A percentile compares a stretch with the other conserved stretches of the same genome.
These are phyloP conservation scores for Equus przewalskii DNA, from an alignment of 2,113 vertebrate species.

Conservation along the genomic window DNA sequence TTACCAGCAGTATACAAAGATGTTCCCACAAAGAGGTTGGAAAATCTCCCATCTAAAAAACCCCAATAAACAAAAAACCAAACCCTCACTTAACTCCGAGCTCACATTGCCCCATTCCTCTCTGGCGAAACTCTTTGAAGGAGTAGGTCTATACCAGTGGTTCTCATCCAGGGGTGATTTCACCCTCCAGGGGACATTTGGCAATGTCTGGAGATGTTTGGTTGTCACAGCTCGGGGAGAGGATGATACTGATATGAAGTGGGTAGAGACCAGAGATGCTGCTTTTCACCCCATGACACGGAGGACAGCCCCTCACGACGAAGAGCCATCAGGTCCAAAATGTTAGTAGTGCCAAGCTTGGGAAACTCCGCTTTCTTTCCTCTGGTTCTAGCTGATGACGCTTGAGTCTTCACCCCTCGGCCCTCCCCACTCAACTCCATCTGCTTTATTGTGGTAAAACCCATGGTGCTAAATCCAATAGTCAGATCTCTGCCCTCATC, in stretches of 20 bases:
- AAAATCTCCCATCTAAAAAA: neutral
- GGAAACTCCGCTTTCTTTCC: neutral
- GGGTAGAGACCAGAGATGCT: neutral
- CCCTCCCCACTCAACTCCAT: too few species aligned
- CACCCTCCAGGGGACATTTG: neutral
- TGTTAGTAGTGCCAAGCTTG: neutral
- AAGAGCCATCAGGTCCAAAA: neutral
- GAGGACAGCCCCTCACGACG: neutral
- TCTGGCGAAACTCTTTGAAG: neutral
- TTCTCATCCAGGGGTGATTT: neutral
- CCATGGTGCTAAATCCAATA: neutral
- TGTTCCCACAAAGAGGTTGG: neutral
- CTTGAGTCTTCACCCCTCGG: rapidly evolving
- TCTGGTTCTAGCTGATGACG: neutral
- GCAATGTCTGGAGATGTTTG: neutral
- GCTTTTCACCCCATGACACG: too few species aligned
- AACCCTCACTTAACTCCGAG: neutral
- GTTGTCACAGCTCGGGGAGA: neutral
- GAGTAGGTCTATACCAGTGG: neutral
- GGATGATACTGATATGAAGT: neutral
- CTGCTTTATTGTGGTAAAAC: neutral
- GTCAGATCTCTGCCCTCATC: neutral
- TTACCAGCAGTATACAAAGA: neutral
- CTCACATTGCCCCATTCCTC: neutral
- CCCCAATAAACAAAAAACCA: neutral